Conservation (phyloP, 1,140 invertebrate genomes). For the Drosophila repleta region DNA sequence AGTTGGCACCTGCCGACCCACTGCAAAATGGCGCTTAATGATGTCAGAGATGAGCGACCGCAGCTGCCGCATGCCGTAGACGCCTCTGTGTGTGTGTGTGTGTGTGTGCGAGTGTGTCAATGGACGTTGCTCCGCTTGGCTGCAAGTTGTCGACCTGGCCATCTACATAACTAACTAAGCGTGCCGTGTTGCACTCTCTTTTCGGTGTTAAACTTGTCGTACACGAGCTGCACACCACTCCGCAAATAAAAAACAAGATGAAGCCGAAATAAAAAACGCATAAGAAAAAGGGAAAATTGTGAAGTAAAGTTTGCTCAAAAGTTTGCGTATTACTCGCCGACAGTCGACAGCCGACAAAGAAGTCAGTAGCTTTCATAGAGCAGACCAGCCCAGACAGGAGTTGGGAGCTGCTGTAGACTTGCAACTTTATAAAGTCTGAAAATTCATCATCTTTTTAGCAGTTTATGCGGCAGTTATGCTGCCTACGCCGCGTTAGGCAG, state of each 20-base stretch:
- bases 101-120: conserved; percentile 31
- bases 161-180: conserved; percentile 83
- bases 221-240: conserved; percentile 49
- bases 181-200: conserved; percentile 73
- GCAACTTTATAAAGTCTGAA: conserved; percentile 64
- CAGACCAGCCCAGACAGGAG: background rate
- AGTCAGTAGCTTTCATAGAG: conserved; percentile 48
- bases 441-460: conserved; percentile 82
- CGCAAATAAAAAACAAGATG: conserved; percentile 6
- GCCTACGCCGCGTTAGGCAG: conserved; percentile 43
- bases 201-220: conserved; percentile 74
- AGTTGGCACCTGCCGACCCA: conserved; percentile 26
- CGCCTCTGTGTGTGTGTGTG: background rate
- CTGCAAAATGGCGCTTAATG: conserved; percentile 74
- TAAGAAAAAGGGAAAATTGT: conserved; percentile 47
- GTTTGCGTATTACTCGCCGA: conserved; percentile 81
- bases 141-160: conserved; percentile 48
- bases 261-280: conserved; percentile 1
- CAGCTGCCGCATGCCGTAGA: conserved; percentile 11
- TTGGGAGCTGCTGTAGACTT: background rate
- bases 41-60: conserved; percentile 79
- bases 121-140: conserved; percentile 45
- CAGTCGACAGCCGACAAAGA: conserved; percentile 63
- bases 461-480: conserved; percentile 72
- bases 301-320: conserved; percentile 78